Conservation (phyloP, 2,113 vertebrate genomes). For the Quiscalus mexicanus region DNA sequence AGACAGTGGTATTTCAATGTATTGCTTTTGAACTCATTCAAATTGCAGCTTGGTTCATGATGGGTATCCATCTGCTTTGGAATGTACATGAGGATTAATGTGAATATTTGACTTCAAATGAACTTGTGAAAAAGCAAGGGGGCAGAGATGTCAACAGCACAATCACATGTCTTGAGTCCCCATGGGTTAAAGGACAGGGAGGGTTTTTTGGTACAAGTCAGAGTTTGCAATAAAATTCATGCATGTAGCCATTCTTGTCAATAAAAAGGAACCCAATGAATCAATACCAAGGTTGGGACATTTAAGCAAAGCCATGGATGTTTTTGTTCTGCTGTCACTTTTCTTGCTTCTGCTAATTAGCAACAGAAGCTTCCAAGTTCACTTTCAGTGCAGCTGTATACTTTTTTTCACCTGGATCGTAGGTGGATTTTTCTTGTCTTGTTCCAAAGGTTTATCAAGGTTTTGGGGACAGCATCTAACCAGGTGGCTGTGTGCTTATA, state of each 20-base stretch:
- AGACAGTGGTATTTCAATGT: background rate
- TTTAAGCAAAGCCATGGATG: background rate
- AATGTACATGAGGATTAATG: background rate
- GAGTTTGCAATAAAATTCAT: background rate
- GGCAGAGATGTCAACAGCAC: background rate
- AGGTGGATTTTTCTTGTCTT: background rate
- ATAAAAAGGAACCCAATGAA: background rate
- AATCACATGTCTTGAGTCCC: background rate
- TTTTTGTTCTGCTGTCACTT: background rate
- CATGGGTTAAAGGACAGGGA: background rate
- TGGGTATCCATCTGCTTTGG: background rate
- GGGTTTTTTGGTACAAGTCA: background rate
- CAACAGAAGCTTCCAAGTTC: background rate
- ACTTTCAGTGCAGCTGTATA: background rate
- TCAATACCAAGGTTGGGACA: background rate
- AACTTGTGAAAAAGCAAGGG: background rate
- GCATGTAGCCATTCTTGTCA: background rate
- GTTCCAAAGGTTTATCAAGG: background rate
- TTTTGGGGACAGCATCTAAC: background rate
- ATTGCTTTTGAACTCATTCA: background rate
- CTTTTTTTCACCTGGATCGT: background rate
- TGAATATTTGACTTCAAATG: background rate
- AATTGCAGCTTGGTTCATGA: background rate
- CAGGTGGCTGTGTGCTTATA: background rate
- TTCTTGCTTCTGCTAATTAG: background rate